Evolutionary conservation across 2,888 invertebrate genomes (phyloP).

Genomic region (Epinotia ramella): DNA sequence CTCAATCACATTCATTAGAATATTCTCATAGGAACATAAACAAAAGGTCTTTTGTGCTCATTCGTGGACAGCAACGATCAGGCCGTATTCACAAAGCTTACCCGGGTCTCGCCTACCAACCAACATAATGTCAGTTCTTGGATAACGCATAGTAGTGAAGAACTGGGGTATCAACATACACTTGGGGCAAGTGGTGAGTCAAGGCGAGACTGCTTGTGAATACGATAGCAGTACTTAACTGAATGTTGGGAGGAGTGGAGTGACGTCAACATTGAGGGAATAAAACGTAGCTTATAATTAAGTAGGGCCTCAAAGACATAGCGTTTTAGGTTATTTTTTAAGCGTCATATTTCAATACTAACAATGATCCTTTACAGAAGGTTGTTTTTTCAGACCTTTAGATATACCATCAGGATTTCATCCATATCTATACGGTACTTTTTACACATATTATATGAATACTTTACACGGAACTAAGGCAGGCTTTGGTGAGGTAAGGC

Average conservation of each 20-base stretch:
- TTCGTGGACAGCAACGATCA: slow-evolving; percentile 57
- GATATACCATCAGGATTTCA: no score
- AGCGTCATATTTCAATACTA: slow-evolving; percentile 14
- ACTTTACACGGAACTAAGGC: no score
- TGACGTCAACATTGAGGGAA: slow-evolving; percentile 78
- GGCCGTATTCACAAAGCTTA: background rate
- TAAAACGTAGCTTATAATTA: slow-evolving; percentile 77
- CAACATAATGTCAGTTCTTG: background rate
- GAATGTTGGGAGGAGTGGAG: slow-evolving; percentile 72
- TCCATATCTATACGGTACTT: no score
- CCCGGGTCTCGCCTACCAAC: background rate
- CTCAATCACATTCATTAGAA: slow-evolving; percentile 74
- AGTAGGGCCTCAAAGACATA: slow-evolving; percentile 29
- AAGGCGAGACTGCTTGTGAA: background rate
- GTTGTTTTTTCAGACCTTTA: background rate
- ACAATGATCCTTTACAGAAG: background rate
- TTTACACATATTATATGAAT: no score
- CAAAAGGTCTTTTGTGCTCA: slow-evolving; percentile 73
- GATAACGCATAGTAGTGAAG: background rate
- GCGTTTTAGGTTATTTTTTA: slow-evolving; percentile 13
- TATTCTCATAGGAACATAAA: slow-evolving; percentile 75
- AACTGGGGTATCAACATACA: background rate
- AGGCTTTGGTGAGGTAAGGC: no score
- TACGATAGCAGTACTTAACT: slow-evolving; percentile 58
- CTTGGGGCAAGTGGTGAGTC: background rate